Evolutionary conservation across 1,140 invertebrate species (phyloP).

Genomic region (Nasonia giraulti): DNA sequence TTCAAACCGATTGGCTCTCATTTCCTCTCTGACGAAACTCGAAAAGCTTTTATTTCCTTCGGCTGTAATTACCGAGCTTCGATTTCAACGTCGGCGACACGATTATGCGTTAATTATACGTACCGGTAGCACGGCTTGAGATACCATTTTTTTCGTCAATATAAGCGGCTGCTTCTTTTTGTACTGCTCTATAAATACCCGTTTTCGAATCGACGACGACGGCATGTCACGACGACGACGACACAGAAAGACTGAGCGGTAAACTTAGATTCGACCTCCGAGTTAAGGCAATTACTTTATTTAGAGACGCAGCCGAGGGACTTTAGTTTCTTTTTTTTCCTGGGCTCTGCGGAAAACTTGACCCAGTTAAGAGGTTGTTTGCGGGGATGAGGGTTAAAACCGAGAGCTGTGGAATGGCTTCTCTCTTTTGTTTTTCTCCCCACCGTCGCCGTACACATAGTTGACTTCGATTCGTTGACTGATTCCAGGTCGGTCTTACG

Average conservation of each 20-base stretch:
- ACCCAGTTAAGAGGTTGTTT: slow-evolving; percentile 23
- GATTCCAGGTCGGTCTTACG: background rate
- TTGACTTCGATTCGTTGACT: background rate
- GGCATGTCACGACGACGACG: background rate
- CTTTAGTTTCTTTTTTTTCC: slow-evolving; percentile 14
- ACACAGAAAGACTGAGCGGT: background rate
- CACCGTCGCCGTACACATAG: background rate
- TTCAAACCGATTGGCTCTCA: background rate
- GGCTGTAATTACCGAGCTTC: slow-evolving; percentile 28
- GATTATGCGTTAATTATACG: slow-evolving; percentile 27
- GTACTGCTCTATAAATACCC: slow-evolving; percentile 44
- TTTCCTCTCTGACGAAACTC: slow-evolving; percentile 8
- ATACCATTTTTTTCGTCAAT: slow-evolving; percentile 49
- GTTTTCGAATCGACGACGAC: slow-evolving; percentile 33
- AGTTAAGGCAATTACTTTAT: slow-evolving; percentile 28
- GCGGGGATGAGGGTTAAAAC: slow-evolving; percentile 40
- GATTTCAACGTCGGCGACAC: background rate
- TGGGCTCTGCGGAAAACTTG: slow-evolving; percentile 20
- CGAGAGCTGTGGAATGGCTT: slow-evolving; percentile 23
- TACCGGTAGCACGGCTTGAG: slow-evolving; percentile 12
- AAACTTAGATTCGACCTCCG: slow-evolving; percentile 36
- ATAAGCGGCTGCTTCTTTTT: slow-evolving; percentile 28
- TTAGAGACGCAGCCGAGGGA: background rate
- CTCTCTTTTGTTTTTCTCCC: background rate
- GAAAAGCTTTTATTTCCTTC: slow-evolving; percentile 8